A percentile compares a stretch with the other conserved stretches of the same genome.
These are phyloP conservation scores for Notamacropus eugenii DNA, from an alignment of 2,797 vertebrate species.

Conservation along the genomic window DNA sequence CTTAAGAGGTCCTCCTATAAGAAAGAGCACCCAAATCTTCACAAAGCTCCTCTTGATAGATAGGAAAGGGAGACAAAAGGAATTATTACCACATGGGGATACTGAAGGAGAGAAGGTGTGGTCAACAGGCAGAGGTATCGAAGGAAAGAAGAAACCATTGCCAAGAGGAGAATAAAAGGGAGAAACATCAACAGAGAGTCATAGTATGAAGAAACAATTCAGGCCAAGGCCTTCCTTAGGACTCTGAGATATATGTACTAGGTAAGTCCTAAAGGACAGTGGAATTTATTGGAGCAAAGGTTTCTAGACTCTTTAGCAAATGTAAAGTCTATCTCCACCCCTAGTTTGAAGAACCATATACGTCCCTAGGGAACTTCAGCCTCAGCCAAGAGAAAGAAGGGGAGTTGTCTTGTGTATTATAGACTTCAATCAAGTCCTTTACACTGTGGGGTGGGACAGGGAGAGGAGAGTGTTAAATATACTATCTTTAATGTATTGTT, in stretches of 20 bases:
- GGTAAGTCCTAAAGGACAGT: background rate
- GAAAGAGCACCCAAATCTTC: background rate
- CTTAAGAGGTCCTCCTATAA: background rate
- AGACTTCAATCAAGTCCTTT: background rate
- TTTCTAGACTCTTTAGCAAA: background rate
- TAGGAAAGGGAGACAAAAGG: background rate
- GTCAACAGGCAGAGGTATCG: background rate
- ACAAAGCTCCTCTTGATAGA: background rate
- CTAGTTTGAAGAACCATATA: background rate
- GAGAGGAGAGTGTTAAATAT: background rate
- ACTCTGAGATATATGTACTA: background rate
- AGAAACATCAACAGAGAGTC: background rate
- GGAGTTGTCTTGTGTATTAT: background rate
- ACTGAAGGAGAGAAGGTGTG: background rate
- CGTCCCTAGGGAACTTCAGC: background rate
- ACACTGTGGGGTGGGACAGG: background rate
- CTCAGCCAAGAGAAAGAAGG: background rate
- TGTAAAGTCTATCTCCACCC: background rate
- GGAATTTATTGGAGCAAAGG: background rate
- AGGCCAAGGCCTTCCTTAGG: background rate
- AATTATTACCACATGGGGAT: background rate
- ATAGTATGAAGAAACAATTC: background rate
- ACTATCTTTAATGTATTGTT: background rate
- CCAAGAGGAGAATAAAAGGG: background rate
- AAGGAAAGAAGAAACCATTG: background rate